phyloP scores from a whole-genome alignment of 2,797 vertebrate genomes.

The Distichodus sexfasciatus region DNA sequence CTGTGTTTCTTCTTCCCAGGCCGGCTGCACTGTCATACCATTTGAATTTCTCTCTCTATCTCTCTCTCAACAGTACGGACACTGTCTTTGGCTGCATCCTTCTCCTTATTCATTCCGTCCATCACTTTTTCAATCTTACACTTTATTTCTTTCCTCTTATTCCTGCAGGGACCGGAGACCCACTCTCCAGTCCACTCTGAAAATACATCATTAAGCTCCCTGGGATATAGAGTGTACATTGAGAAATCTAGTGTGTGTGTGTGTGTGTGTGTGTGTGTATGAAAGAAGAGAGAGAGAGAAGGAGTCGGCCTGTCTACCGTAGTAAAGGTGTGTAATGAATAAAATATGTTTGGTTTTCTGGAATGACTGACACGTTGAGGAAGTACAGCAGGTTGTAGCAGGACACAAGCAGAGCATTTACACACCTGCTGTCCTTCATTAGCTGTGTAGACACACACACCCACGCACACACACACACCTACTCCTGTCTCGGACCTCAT shows the following conservation, averaged over 20 bases:
- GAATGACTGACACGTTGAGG: conserved; percentile 42
- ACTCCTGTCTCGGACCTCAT: conserved; percentile 68
- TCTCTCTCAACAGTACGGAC: conserved; percentile 6
- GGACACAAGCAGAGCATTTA: conserved; percentile 33
- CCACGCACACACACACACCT: conserved; percentile 8
- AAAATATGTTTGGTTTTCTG: conserved; percentile 34
- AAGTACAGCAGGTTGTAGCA: conserved; percentile 32
- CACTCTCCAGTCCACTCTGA: conserved; percentile 13
- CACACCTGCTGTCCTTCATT: conserved; percentile 67
- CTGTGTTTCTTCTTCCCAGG: conserved; percentile 1
- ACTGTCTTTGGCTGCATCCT: conserved; percentile 1
- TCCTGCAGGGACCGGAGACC: conserved; percentile 27
- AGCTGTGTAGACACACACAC: conserved; percentile 64
- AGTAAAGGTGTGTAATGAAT: conserved; percentile 49
- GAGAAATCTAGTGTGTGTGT: conserved; percentile 3
- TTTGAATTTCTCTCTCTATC: conserved; percentile 3
- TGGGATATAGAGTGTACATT: neutral
- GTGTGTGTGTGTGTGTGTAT: conserved; percentile 15
- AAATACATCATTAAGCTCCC: conserved; percentile 41
- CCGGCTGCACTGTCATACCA: neutral
- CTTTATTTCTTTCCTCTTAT: conserved; percentile 37
- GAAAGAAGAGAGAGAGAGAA: neutral
- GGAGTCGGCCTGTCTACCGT: conserved; percentile 28
- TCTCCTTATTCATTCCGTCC: conserved; percentile 22
- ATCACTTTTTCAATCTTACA: conserved; percentile 21